Evolutionary conservation across 2,797 vertebrate genomes (phyloP).

Genomic region (Sciurus carolinensis): DNA sequence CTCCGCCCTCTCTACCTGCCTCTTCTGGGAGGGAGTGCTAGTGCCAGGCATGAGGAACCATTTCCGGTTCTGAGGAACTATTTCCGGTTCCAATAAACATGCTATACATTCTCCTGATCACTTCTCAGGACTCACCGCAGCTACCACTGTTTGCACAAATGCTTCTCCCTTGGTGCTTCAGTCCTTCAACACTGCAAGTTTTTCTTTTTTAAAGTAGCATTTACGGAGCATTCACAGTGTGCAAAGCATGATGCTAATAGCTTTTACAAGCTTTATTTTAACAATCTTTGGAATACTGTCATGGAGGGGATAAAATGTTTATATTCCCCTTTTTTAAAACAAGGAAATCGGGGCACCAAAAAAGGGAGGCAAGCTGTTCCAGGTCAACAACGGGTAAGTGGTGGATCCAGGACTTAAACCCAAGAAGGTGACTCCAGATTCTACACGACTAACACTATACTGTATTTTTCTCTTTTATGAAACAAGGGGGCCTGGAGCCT

Average conservation of each 20-base stretch:
- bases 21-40: background rate
- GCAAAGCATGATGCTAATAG: background rate
- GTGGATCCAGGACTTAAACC: background rate
- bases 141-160: background rate
- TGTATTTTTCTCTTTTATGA: background rate
- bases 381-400: background rate
- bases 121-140: background rate
- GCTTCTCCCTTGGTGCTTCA: background rate
- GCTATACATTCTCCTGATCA: background rate
- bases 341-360: background rate
- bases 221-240: background rate
- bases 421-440: background rate
- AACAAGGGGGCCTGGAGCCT: background rate
- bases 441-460: background rate
- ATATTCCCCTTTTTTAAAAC: constrained; percentile 9
- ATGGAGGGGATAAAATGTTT: background rate
- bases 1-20: background rate
- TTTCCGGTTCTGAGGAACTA: background rate
- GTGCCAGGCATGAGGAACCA: background rate
- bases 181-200: background rate
- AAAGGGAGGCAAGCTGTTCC: background rate
- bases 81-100: background rate
- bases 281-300: background rate
- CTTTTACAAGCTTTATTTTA: background rate
- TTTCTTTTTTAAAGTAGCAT: background rate